Evolutionary conservation across 2,113 vertebrate species (phyloP), one percentile per base, ranked within the genome.

Genomic region (Haemorhous mexicanus): DNA sequence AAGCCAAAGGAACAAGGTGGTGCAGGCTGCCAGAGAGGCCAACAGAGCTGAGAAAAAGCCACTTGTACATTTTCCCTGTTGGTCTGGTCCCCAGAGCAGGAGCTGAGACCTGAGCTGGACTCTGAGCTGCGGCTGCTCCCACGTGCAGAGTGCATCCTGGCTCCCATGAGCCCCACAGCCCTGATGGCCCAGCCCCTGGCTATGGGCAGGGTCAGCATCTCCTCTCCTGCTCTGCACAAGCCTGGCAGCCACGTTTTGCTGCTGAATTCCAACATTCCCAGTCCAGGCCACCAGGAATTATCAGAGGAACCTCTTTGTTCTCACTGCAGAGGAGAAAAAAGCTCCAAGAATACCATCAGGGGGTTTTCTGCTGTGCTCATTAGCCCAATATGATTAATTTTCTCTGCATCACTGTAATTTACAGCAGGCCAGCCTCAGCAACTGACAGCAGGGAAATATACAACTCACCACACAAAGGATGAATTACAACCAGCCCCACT

Each of bases 371-470:
- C 11, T 46, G 46, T 35, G 43, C 53, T 94, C 70, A 77, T 92
- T 70, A 89, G 75, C 16, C 49, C 78, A 83, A 20, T 10, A 33
- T 76, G 74, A 97, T 95, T 91, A 80, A 85, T 87, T 94, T 66
- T 89, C 73, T 74, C 50, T 28, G 69, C 70, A 74, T 59, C 55
- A 6, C 52, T 83, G 62, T 83, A 64, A 93, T 94, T 90, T 95
- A 90, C 84, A 91, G 75, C 74, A 69, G 52, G 69, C 55, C 49
- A 69, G 81, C 84, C 74, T 39, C 55, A 84, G 84, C 75, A 83
- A 74, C 13, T 63, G 87, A 73, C 87, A 91, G 78, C 66, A 87
- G 84, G 89, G 91, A 87, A 93, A 89, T 16, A 79, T 0, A 84
- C 53, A 85, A 89, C 77, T 82, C 84, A 26, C 77, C 77, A 41